These are phyloP conservation scores for Pseudanteris insignis DNA, from an alignment of 2,888 invertebrate genomes.

Conservation along the genomic window DNA sequence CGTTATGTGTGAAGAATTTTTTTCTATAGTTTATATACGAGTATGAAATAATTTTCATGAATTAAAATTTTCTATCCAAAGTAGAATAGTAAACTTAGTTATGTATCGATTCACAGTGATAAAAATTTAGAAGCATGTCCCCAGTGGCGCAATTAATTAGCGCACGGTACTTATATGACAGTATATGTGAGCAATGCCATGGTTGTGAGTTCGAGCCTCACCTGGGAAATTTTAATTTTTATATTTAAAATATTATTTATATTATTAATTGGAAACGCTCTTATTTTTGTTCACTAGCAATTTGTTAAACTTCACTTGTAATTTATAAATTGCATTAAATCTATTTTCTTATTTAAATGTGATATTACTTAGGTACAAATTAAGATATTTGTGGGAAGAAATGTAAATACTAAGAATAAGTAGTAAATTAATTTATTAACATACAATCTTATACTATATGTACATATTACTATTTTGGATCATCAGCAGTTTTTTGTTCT, in stretches of 20 bases:
- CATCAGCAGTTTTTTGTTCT: not conserved
- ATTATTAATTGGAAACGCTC: too few species aligned
- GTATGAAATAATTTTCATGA: not conserved
- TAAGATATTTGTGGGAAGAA: too few species aligned
- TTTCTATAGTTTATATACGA: too few species aligned
- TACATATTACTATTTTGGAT: not conserved
- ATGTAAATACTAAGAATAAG: too few species aligned
- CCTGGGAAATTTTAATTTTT: slow-evolving; percentile 1
- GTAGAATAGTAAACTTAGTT: not conserved
- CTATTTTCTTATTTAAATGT: too few species aligned
- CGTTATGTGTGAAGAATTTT: too few species aligned
- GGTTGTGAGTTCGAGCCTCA: slow-evolving; percentile 7
- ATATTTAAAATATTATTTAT: not conserved
- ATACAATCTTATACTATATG: not conserved
- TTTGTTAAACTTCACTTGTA: not conserved
- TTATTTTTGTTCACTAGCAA: not conserved
- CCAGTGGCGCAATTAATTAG: slow-evolving; percentile 1
- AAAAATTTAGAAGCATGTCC: not conserved
- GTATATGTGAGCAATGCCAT: slow-evolving; percentile 5
- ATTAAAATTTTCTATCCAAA: too few species aligned
- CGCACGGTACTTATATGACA: slow-evolving; percentile 7
- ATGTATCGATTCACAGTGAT: not conserved
- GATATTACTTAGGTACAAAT: too few species aligned
- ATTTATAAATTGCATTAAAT: too few species aligned
- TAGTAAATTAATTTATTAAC: not conserved